Evolutionary conservation across 2,888 invertebrate species (phyloP), one percentile per base, ranked within the genome.

Genomic region (Pseudococcus viburni): DNA sequence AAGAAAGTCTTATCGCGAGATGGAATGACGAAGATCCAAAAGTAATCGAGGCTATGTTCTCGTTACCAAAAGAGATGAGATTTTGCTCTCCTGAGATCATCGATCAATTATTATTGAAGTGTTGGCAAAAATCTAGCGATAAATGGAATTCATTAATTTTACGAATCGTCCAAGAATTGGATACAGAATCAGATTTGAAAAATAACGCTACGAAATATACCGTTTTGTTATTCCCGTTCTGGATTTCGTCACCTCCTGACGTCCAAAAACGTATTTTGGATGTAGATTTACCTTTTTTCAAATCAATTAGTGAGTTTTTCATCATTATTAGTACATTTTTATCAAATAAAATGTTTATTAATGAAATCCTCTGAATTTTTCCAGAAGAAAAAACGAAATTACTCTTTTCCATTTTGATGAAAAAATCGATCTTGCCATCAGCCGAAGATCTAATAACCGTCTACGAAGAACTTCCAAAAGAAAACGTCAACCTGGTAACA

Each of bases 21-120:
- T 93, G 96, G 5, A 92, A 93, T 85, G 96, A 96, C 91, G 95
- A 95, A 26, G 93, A 94, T 90, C 92, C 93, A 0, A 91, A 92
- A 84, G 95, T 96, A 0, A 94, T 96, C 0, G 90, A 91, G 26
- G 93, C 94, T 64, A 86, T 92, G 5, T 85, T 92, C 4, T 90
- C 90, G 0, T 90, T 92, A 9, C 90, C 92, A 0, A 85, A 89
- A 77, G 68, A 51, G 9, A 48, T 85, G 26, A 77, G 85, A 19
- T 77, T 68, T 64, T 88, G 85, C 85, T 73, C 68, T 15, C 0
- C 51, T 3, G 85, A 77, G 48, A 51, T 73, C 22, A 64, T 84
- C 11, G 73, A 88, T 26, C 17, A 12, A 51, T 73, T 88, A 22
- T 51, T 88, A 68, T 33, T 77, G 6, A 88, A 73, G 33, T 85